Evolutionary conservation across 2,113 vertebrate species (phyloP), one percentile per base, ranked within the genome.

Genomic region (Ploceus nigricollis): DNA sequence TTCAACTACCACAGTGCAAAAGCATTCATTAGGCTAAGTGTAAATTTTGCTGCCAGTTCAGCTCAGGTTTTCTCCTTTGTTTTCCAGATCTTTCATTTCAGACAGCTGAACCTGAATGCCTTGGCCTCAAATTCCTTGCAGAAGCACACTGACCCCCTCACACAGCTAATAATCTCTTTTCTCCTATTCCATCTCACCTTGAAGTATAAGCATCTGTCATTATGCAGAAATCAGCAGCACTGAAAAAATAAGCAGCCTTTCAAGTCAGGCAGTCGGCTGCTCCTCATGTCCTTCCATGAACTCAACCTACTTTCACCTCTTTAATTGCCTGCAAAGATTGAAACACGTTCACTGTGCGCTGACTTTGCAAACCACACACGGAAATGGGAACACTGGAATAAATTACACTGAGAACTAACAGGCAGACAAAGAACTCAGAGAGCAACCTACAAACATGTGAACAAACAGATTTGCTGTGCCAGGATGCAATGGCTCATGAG

Each of bases 281-380:
- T 57, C 33, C 58, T 42, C 51, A 13, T 18, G 78, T 96, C 94
- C 91, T 91, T 88, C 89, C 61, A 16, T 50, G 92, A 95, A 95
- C 90, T 64, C 92, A 82, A 53, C 90, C 84, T 87, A 75, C 73
- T 92, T 96, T 88, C 85, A 91, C 86, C 94, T 94, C 82, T 87
- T 69, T 78, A 64, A 94, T 90, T 95, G 82, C 89, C 30, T 7
- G 1, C 60, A 70, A 94, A 88, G 71, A 92, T 9, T 91, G 76
- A 87, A 96, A 87, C 85, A 72, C 6, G 2, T 91, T 87, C 58
- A 69, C 65, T 77, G 37, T 2, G 13, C 5, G 24, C 88, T 96
- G 97, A 95, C 94, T 93, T 91, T 33, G 95, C 95, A 97, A 93
- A 73, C 53, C 77, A 58, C 54, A 13, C 1, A 0, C 45, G 69